These are phyloP conservation scores for Craterocephalus amniculus DNA, from an alignment of 2,797 vertebrate species.

Conservation along the genomic window DNA sequence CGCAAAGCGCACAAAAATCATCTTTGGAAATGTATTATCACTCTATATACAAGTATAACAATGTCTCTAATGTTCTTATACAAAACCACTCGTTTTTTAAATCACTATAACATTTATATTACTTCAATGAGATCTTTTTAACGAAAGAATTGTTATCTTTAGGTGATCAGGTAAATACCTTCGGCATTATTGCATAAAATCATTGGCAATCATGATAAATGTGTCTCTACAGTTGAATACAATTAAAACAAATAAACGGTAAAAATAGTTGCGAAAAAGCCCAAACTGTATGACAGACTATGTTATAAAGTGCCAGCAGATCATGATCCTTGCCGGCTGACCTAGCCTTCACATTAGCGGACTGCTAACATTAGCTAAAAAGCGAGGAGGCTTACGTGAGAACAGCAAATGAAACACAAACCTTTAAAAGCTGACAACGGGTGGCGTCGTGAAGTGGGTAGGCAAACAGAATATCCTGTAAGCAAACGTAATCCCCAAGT, in stretches of 20 bases:
- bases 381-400: background rate
- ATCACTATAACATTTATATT: no score
- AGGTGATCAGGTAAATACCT: background rate
- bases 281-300: background rate
- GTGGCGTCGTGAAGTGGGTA: accelerated
- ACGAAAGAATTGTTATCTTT: background rate
- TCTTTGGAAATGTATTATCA: background rate
- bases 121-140: no score
- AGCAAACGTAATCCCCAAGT: background rate
- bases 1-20: background rate
- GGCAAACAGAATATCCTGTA: background rate
- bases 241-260: no score
- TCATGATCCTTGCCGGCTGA: conserved; percentile 35
- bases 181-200: background rate
- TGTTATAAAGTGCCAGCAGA: background rate
- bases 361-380: conserved; percentile 50
- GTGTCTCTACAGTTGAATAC: background rate
- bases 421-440: conserved; percentile 16
- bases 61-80: background rate
- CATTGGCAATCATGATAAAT: background rate
- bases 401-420: conserved; percentile 26
- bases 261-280: background rate
- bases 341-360: conserved; percentile 22
- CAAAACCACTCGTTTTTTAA: background rate
- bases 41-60: background rate